Percentiles rank a stretch among this genome's conserved stretches.
These are phyloP conservation scores for Thinocorus orbignyianus DNA, from an alignment of 2,113 vertebrate species.

Conservation along the genomic window DNA sequence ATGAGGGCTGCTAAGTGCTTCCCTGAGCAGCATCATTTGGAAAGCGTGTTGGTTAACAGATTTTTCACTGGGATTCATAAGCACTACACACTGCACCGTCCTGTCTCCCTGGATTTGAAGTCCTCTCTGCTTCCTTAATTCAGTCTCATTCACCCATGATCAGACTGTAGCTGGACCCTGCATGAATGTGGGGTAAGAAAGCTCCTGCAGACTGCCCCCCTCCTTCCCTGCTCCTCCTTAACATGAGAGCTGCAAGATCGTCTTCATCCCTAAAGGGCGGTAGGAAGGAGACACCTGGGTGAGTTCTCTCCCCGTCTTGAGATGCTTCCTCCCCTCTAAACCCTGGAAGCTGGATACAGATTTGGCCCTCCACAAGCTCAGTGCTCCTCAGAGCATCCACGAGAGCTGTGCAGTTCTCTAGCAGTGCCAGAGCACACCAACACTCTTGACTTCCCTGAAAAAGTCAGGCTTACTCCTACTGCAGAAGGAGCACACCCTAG, in stretches of 20 bases:
- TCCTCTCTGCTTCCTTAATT: neutral
- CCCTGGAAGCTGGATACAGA: neutral
- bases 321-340: neutral
- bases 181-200: neutral
- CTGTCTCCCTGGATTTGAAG: constrained; percentile 5
- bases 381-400: neutral
- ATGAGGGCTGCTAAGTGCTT: constrained; percentile 11
- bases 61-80: constrained; percentile 51
- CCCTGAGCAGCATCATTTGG: constrained; percentile 44
- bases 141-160: neutral
- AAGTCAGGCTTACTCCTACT: neutral
- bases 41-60: constrained; percentile 23
- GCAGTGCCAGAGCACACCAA: neutral
- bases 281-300: neutral
- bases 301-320: neutral
- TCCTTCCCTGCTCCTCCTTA: neutral
- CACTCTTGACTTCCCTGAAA: neutral
- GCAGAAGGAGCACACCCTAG: neutral
- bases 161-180: neutral
- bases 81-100: constrained; percentile 16
- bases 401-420: neutral
- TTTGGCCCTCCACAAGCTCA: neutral
- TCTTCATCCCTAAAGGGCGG: neutral
- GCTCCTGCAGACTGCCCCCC: neutral
- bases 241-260: neutral